These are phyloP conservation scores for Agelastica alni DNA, from an alignment of 2,888 invertebrate species.

Conservation along the genomic window DNA sequence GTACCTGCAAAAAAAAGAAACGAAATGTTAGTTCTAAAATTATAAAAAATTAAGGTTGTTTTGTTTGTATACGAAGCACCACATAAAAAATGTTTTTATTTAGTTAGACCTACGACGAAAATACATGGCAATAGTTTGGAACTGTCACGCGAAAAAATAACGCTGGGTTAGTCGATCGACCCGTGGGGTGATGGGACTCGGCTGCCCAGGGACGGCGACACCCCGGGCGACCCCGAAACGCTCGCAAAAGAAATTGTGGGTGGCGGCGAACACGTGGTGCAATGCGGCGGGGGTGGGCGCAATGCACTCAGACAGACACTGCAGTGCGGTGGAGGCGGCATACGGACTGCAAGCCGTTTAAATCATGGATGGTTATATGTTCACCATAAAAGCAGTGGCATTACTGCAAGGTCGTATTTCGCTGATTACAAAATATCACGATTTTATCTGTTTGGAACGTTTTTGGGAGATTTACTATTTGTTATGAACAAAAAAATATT, in stretches of 20 bases:
- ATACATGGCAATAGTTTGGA: neutral
- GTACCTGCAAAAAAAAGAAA: no score
- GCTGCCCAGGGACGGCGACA: slow-evolving; percentile 1
- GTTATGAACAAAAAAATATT: no score
- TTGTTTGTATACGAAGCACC: no score
- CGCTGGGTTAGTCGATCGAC: neutral
- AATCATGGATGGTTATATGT: slow-evolving; percentile 37
- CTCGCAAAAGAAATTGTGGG: slow-evolving; percentile 13
- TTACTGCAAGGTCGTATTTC: no score
- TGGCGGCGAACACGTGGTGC: slow-evolving; percentile 44
- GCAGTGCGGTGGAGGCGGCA: slow-evolving; percentile 37
- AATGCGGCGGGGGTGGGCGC: slow-evolving; percentile 59
- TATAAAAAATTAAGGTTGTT: no score
- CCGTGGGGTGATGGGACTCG: neutral
- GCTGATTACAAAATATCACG: no score
- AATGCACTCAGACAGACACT: slow-evolving; percentile 46
- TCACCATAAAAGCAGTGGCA: slow-evolving; percentile 4
- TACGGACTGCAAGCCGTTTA: slow-evolving; percentile 41
- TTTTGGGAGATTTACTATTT: no score
- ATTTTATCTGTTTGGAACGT: no score
- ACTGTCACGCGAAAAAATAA: no score
- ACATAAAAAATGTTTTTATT: no score
- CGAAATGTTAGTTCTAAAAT: no score
- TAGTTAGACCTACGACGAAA: slow-evolving; percentile 39
- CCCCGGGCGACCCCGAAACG: no score